Evolutionary conservation across 2,797 vertebrate genomes (phyloP).

Genomic region (Dromococcyx pavoninus): DNA sequence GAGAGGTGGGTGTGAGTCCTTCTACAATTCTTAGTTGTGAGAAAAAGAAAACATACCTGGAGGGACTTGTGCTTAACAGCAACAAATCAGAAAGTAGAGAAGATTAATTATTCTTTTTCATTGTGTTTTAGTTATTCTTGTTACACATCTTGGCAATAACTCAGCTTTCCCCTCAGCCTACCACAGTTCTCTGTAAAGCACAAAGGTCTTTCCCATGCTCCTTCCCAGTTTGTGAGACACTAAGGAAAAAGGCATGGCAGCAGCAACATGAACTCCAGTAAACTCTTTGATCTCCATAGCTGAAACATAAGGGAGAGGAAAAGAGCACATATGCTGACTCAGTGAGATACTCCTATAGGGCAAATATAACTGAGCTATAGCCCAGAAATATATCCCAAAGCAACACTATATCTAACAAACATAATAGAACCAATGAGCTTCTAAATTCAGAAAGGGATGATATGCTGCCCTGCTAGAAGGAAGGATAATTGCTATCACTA

Average conservation of each 20-base stretch:
- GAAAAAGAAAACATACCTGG: background rate
- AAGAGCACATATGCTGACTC: background rate
- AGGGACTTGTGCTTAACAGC: background rate
- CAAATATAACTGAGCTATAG: background rate
- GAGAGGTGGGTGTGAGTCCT: fast-evolving
- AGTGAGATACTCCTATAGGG: background rate
- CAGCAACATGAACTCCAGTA: background rate
- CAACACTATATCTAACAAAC: background rate
- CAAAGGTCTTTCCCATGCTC: background rate
- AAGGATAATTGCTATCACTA: background rate
- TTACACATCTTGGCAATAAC: background rate
- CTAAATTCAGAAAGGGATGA: background rate
- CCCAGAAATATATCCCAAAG: background rate
- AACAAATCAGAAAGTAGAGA: background rate
- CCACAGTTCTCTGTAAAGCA: background rate
- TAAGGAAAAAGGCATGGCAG: background rate
- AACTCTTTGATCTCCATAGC: background rate
- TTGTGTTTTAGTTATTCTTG: background rate
- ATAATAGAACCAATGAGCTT: background rate
- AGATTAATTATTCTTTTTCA: fast-evolving
- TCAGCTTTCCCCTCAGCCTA: background rate
- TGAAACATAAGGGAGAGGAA: background rate
- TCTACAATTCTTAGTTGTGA: background rate
- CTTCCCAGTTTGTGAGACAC: background rate
- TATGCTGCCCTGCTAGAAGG: background rate